Evolutionary conservation across 2,888 invertebrate genomes (phyloP).

Genomic region (Odontocerum albicorne): DNA sequence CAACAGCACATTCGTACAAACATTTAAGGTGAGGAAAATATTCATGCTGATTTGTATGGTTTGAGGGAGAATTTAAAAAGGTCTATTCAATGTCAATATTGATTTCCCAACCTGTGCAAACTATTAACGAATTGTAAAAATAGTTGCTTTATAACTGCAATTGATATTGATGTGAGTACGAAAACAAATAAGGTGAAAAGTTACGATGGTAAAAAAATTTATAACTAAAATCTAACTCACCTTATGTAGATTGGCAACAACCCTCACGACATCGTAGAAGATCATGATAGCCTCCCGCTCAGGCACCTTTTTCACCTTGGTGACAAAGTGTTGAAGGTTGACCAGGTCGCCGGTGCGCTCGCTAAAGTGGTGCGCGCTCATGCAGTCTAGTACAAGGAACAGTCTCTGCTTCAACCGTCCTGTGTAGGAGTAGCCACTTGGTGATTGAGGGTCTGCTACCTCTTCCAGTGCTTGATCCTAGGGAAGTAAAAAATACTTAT

Average conservation of each 20-base stretch:
- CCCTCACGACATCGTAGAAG: conserved; percentile 72
- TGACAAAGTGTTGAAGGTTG: conserved; percentile 75
- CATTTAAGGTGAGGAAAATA: no score
- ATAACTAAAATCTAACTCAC: no score
- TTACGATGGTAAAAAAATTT: no score
- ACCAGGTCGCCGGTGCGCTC: conserved; percentile 60
- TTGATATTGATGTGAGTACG: no score
- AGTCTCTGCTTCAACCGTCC: conserved; percentile 61
- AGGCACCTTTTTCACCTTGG: conserved; percentile 72
- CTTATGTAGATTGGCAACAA: conserved; percentile 73
- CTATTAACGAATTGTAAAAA: no score
- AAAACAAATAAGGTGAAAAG: no score
- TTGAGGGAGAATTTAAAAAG: no score
- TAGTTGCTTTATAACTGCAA: no score
- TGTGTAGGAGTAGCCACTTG: conserved; percentile 57
- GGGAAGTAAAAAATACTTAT: conserved; percentile 40
- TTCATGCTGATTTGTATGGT: no score
- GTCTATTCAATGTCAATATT: no score
- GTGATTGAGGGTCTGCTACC: conserved; percentile 49
- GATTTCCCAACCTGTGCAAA: no score
- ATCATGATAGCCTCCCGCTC: conserved; percentile 74
- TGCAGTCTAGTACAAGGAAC: conserved; percentile 73
- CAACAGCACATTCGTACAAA: no score
- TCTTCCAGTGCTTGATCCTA: conserved; percentile 73
- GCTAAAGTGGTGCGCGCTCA: conserved; percentile 67